Percentiles rank a stretch among this genome's conserved stretches.
Evolutionary conservation across 2,113 vertebrate genomes (phyloP).

Genomic region (Herpetotheres cachinnans): DNA sequence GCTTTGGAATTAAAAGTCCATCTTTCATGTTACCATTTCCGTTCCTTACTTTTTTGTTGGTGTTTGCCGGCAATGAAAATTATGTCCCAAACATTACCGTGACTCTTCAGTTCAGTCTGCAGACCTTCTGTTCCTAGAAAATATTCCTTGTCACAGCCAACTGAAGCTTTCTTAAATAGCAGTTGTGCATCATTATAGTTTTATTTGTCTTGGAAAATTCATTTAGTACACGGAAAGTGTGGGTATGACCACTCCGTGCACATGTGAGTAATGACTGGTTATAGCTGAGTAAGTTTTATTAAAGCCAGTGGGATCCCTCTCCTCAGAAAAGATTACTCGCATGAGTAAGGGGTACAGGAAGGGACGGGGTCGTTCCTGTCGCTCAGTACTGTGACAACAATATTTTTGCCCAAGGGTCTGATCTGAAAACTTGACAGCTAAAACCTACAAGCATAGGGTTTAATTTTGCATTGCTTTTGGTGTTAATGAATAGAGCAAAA

Average conservation of each 20-base stretch:
- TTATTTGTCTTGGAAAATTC: background rate
- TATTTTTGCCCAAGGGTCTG: background rate
- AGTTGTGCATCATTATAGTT: background rate
- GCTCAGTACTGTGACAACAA: background rate
- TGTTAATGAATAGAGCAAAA: background rate
- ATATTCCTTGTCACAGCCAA: background rate
- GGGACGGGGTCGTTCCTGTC: background rate
- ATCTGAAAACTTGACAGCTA: background rate
- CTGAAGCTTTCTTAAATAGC: background rate
- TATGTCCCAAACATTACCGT: background rate
- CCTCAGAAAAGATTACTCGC: background rate
- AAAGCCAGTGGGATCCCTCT: background rate
- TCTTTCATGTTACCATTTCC: constrained; percentile 46
- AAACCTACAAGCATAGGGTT: background rate
- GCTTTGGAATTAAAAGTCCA: constrained; percentile 55
- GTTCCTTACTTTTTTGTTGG: constrained; percentile 43
- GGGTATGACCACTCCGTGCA: background rate
- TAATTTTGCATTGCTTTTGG: background rate
- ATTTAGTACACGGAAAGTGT: background rate
- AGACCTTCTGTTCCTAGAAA: background rate
- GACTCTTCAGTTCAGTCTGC: background rate
- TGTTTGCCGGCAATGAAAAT: background rate
- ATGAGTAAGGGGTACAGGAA: background rate
- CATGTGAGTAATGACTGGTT: background rate
- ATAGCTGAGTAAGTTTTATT: background rate